Evolutionary conservation across 2,797 vertebrate species (phyloP), one percentile per base, ranked within the genome.

Genomic region (Hemitrygon akajei): DNA sequence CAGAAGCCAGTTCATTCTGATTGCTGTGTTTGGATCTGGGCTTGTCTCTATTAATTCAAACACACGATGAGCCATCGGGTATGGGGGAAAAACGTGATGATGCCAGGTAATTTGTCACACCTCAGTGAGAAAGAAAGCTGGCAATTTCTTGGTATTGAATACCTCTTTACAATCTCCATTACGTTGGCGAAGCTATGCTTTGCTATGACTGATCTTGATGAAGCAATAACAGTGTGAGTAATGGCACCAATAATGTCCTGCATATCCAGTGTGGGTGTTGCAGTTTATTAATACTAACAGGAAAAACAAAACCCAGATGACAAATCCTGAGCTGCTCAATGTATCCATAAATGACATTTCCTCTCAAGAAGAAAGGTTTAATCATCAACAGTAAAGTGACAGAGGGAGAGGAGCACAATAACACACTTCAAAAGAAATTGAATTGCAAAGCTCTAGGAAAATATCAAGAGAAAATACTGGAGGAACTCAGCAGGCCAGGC

Each of bases 241-340:
- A 89, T 87, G 63, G n/a, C 84, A 87, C 58, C 60, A 69, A 69
- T 89, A 89, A 89, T 37, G 86, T 89, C n/a, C 66, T 89, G 66
- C 30, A 89, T 37, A 66, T 34, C 86, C 9, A 16, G 37, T 89
- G 60, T 87, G 86, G 86, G 86, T 89, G 86, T 89, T 89, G n/a
- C 86, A 89, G n/a, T 89, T 89, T 69, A 89, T 37, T 89, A 60
- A 89, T 69, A 69, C 63, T 20, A 89, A 9, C 10, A 66, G 30
- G 86, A 89, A 89, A 89, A 89, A 89, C 63, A 37, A 89, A 89
- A 89, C n/a, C 5, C 58, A 34, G 30, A 63, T 87, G 56, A 66
- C 14, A 37, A 89, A 63, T 60, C 66, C n/a, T 34, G 30, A 20
- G n/a, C 86, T 7, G 7, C 86, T 69, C 7, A 89, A 69, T 69